Conservation (phyloP, 2,797 vertebrate species). For the Echiichthys vipera region DNA sequence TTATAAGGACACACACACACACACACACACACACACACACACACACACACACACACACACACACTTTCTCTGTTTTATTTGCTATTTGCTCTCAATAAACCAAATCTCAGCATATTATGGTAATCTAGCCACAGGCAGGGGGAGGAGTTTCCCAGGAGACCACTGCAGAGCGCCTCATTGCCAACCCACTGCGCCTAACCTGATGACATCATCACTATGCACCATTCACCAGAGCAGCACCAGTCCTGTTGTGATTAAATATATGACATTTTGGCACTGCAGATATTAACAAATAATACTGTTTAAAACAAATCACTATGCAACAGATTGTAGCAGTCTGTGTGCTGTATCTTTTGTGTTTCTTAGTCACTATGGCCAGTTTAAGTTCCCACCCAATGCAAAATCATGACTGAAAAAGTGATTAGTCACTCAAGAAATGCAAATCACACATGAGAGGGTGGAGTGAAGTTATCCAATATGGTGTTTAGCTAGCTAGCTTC, state of each 20-base stretch:
- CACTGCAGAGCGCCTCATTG: slow-evolving; percentile 77
- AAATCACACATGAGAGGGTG: background rate
- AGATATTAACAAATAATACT: background rate
- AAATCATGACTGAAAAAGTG: background rate
- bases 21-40: background rate
- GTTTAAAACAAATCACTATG: slow-evolving; percentile 4
- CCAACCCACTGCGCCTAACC: slow-evolving; percentile 78
- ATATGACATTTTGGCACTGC: slow-evolving; percentile 23
- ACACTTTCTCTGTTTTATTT: slow-evolving; percentile 33
- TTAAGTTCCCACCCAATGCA: background rate
- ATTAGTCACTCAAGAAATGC: slow-evolving; percentile 2
- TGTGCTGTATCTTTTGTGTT: background rate
- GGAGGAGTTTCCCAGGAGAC: slow-evolving; percentile 64
- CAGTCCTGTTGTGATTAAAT: slow-evolving; percentile 32
- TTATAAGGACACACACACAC: slow-evolving; percentile 67
- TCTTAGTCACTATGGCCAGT: background rate
- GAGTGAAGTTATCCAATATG: too few species aligned
- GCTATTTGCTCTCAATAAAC: slow-evolving; percentile 54
- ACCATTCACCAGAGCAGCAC: slow-evolving; percentile 68
- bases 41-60: background rate
- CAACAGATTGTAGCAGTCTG: background rate
- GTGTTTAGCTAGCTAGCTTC: too few species aligned
- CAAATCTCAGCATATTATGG: slow-evolving; percentile 65
- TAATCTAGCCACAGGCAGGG: slow-evolving; percentile 50
- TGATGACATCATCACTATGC: slow-evolving; percentile 78